Evolutionary conservation across 2,797 vertebrate species (phyloP), one percentile per base, ranked within the genome.

Genomic region (Lagodon rhomboides): DNA sequence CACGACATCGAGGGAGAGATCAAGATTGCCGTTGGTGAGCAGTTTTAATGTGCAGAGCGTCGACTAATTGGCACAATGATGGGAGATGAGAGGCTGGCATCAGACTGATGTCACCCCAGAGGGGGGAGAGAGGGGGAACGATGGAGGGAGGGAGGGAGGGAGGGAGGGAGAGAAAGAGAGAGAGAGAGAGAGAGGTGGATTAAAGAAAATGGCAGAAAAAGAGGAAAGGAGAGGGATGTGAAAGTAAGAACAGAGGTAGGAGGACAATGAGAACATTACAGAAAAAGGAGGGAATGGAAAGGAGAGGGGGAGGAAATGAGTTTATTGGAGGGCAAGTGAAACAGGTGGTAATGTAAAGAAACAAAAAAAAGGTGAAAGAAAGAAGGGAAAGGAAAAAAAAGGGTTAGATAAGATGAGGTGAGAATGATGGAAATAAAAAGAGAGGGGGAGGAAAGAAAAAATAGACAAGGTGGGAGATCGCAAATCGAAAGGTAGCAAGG

Each of bases 21-120:
- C 25, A 3, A 71, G 68, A 74, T 84, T 61, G 80, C 65, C 44
- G n/a, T 38, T 22, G 59, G 77, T 85, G 82, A 80, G 79, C 61
- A 44, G 68, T 64, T 79, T 90, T 72, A 82, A 85, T 79, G 83
- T 82, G 83, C 46, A 5, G 44, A 58, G 79, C 12, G 49, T 58
- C 67, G 20, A 73, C 79, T 89, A 91, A 91, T 79, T 88, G 85
- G 82, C 63, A 84, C 65, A 74, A 68, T 85, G 86, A 86, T 75
- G 75, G 60, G 71, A 80, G 74, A 87, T 75, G 69, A 88, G 83
- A 85, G 80, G 80, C 60, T 80, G 79, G 56, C 56, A 86, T 79
- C 75, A 62, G 61, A 67, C 56, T 79, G 63, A 84, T 82, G 66
- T 77, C 79, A 73, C 72, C 67, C 80, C 30, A 58, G 72, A 50